Conservation (phyloP, 2,797 vertebrate species). For the Chiloscyllium punctatum region DNA sequence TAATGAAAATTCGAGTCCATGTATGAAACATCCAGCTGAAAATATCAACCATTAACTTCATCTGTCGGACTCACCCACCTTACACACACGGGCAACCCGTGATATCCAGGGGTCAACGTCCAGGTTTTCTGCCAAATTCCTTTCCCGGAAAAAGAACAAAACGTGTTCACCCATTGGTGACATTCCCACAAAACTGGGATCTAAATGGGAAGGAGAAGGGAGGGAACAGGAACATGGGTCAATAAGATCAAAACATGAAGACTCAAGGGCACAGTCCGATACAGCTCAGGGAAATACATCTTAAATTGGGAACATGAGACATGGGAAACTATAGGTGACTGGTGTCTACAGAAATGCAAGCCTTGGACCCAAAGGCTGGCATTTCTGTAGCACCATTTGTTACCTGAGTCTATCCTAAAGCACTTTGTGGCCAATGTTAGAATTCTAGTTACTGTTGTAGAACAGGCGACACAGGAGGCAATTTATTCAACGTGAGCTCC, state of each 20-base stretch:
- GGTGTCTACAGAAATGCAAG: too few relatives aligned
- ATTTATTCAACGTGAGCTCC: not conserved
- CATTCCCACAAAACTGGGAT: not conserved
- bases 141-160: constrained; percentile 27
- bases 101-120: constrained; percentile 30
- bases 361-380: not conserved
- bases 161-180: not conserved
- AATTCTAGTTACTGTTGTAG: not conserved
- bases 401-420: not conserved
- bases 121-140: not conserved
- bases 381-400: not conserved
- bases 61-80: not conserved
- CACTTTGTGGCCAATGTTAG: not conserved
- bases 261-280: not conserved
- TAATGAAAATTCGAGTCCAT: not conserved
- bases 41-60: too few relatives aligned
- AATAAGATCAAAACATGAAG: not conserved
- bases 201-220: not conserved
- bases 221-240: not conserved
- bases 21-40: too few relatives aligned
- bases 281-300: not conserved
- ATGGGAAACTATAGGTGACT: not conserved
- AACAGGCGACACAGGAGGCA: not conserved
- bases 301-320: not conserved
- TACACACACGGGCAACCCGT: not conserved